A percentile compares a stretch with the other conserved stretches of the same genome.
Evolutionary conservation across 2,113 vertebrate genomes (phyloP).

Genomic region (Perca fluviatilis): DNA sequence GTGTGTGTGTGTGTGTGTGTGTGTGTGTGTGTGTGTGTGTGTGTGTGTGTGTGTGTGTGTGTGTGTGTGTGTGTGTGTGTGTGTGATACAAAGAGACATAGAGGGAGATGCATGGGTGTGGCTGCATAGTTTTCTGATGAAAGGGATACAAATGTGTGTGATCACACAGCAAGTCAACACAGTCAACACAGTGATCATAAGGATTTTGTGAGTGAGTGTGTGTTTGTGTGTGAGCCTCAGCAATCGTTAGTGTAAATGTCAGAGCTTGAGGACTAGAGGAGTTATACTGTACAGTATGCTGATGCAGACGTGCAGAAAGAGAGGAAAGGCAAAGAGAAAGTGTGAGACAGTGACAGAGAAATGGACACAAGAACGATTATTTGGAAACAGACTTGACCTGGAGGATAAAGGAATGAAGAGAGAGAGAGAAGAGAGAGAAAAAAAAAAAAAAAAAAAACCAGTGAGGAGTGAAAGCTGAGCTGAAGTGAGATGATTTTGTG

Average conservation of each 20-base stretch:
- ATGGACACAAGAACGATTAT: constrained; percentile 44
- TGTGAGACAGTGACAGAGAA: constrained; percentile 20
- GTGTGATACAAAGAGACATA: neutral
- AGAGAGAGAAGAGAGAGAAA: constrained; percentile 33
- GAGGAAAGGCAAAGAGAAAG: constrained; percentile 6
- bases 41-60: neutral
- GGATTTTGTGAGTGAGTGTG: constrained; percentile 14
- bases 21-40: neutral
- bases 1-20: neutral
- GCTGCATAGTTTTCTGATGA: constrained; percentile 20
- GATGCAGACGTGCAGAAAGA: constrained; percentile 22
- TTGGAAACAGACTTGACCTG: constrained; percentile 44
- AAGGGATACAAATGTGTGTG: constrained; percentile 41
- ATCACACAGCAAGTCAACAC: constrained; percentile 19
- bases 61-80: too few relatives aligned
- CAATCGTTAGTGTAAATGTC: constrained; percentile 60
- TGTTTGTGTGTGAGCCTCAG: constrained; percentile 19
- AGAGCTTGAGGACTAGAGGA: constrained; percentile 38
- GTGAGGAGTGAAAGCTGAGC: constrained; percentile 38
- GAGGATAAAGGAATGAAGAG: constrained; percentile 31
- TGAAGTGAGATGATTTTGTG: constrained; percentile 36
- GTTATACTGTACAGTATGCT: constrained; percentile 30
- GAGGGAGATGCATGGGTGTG: constrained; percentile 1
- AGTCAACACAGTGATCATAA: constrained; percentile 3
- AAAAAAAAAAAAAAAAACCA: constrained; percentile 24